phyloP scores from a whole-genome alignment of 2,113 vertebrate genomes.

The Rhynchomys soricoides region DNA sequence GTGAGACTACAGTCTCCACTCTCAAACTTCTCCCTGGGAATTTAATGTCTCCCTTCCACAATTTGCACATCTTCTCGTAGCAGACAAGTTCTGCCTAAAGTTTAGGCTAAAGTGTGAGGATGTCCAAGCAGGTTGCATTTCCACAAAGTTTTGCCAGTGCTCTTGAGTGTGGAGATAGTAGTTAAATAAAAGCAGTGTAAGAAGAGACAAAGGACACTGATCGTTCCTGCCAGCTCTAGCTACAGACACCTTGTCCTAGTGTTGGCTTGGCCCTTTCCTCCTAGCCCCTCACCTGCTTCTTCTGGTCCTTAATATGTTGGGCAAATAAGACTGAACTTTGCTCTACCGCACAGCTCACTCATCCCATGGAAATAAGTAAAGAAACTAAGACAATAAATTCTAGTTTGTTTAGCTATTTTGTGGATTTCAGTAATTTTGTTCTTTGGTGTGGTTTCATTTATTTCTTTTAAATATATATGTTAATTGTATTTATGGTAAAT shows the following conservation, averaged over 20 bases:
- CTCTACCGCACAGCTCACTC: too few relatives aligned
- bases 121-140: not conserved
- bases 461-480: too few relatives aligned
- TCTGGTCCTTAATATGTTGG: not conserved
- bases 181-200: not conserved
- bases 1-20: not conserved
- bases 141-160: not conserved
- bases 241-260: not conserved
- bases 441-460: too few relatives aligned
- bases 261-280: not conserved
- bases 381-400: too few relatives aligned
- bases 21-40: not conserved
- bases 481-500: too few relatives aligned
- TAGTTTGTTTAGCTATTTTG: too few relatives aligned
- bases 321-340: not conserved
- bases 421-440: too few relatives aligned
- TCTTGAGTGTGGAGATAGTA: not conserved
- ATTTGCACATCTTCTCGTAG: not conserved
- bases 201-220: not conserved
- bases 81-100: not conserved
- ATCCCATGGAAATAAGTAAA: not conserved
- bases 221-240: not conserved
- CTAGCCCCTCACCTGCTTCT: not conserved
- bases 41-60: not conserved
- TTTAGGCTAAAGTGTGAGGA: not conserved